Conservation (phyloP, 2,888 invertebrate genomes). For the Byasa hedistus region DNA sequence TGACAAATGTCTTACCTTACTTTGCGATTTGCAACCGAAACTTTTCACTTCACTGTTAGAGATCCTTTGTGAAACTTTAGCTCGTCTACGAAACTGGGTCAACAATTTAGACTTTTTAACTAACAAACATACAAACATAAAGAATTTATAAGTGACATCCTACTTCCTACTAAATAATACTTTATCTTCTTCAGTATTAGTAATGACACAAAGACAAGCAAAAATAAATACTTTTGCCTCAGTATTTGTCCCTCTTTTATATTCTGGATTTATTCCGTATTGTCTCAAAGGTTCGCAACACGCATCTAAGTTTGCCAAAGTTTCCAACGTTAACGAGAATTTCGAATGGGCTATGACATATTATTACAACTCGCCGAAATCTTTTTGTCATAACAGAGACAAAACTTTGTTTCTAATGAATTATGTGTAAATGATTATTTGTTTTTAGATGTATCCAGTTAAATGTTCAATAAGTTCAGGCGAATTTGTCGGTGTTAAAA, state of each 20-base stretch:
- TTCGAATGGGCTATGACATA: not conserved
- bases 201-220: not conserved
- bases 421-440: too few relatives aligned
- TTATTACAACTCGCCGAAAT: not conserved
- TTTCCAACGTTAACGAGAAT: not conserved
- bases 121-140: not conserved
- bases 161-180: not conserved
- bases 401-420: too few relatives aligned
- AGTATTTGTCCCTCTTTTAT: not conserved
- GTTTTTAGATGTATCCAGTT: too few relatives aligned
- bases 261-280: not conserved
- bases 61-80: slow-evolving; percentile 5
- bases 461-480: too few relatives aligned
- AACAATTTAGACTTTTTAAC: slow-evolving; percentile 16
- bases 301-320: not conserved
- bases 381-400: not conserved
- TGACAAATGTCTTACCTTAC: not conserved
- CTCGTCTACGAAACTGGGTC: slow-evolving; percentile 7
- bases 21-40: not conserved
- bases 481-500: not conserved
- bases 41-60: not conserved
- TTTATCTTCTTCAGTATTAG: not conserved
- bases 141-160: not conserved
- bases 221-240: not conserved
- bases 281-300: not conserved